A percentile compares a stretch with the other conserved stretches of the same genome.
Evolutionary conservation across 2,888 invertebrate genomes (phyloP).

Genomic region (Geophilus truncorum): DNA sequence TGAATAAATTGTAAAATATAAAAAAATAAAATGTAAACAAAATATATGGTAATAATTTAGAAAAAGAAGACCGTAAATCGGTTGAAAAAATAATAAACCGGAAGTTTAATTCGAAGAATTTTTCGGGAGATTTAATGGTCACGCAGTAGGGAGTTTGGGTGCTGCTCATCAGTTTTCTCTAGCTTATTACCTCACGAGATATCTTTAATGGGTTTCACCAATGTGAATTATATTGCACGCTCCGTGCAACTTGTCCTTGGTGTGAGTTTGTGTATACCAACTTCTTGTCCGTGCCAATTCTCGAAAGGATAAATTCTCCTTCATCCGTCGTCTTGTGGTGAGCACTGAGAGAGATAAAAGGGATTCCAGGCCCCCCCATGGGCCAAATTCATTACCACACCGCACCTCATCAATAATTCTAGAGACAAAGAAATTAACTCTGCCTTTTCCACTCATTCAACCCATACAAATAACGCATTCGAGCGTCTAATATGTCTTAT

Average conservation of each 20-base stretch:
- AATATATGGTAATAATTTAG: too few species aligned
- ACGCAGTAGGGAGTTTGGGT: not conserved
- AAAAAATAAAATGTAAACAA: not conserved
- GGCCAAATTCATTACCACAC: conserved; percentile 25
- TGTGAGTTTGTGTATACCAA: conserved; percentile 24
- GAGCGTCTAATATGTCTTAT: too few species aligned
- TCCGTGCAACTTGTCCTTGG: not conserved
- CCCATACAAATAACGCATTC: not conserved
- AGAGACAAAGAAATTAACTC: conserved; percentile 22
- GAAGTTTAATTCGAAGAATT: not conserved
- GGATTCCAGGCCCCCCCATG: conserved; percentile 19
- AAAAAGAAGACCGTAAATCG: too few species aligned
- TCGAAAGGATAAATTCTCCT: conserved; percentile 21
- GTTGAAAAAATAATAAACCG: not conserved
- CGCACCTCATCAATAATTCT: conserved; percentile 17
- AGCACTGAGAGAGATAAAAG: conserved; percentile 24
- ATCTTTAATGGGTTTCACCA: conserved; percentile 5
- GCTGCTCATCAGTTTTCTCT: not conserved
- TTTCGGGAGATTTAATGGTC: not conserved
- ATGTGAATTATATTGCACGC: conserved; percentile 21
- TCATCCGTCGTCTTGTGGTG: conserved; percentile 23
- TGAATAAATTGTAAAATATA: not conserved
- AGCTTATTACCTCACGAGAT: not conserved
- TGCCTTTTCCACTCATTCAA: not conserved
- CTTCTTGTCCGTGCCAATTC: conserved; percentile 25